Conservation (phyloP, 2,797 vertebrate genomes). For the Falco biarmicus region DNA sequence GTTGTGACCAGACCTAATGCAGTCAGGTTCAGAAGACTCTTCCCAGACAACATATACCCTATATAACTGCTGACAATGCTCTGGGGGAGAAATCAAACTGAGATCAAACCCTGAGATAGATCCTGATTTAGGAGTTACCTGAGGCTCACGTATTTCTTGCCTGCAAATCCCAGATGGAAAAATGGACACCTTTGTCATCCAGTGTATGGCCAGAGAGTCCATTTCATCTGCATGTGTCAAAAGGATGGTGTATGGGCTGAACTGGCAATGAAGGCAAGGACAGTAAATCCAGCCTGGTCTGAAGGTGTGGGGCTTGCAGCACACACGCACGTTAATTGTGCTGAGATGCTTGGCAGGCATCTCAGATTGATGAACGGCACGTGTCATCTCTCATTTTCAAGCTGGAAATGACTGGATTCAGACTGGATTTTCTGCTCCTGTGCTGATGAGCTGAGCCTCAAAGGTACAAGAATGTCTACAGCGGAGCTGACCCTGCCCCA, state of each 20-base stretch:
- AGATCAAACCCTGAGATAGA: neutral
- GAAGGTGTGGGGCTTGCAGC: neutral
- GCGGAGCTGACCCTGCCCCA: neutral
- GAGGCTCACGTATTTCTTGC: neutral
- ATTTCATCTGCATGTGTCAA: neutral
- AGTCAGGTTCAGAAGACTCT: neutral
- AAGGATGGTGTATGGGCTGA: neutral
- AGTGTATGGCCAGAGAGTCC: neutral
- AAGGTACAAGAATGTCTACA: neutral
- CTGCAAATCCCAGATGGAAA: neutral
- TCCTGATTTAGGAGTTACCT: neutral
- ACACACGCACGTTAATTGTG: neutral
- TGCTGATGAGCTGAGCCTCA: neutral
- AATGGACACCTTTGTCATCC: neutral
- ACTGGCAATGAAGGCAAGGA: neutral
- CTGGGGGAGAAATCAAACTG: neutral
- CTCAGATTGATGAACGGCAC: neutral
- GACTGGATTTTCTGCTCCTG: neutral
- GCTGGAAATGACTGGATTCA: neutral
- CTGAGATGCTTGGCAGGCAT: neutral
- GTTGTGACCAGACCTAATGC: neutral
- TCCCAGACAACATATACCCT: neutral
- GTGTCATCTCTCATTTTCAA: neutral
- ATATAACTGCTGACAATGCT: neutral
- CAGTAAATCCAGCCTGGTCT: neutral